Evolutionary conservation across 2,797 vertebrate genomes (phyloP).

Genomic region (Onychomys leucogaster): DNA sequence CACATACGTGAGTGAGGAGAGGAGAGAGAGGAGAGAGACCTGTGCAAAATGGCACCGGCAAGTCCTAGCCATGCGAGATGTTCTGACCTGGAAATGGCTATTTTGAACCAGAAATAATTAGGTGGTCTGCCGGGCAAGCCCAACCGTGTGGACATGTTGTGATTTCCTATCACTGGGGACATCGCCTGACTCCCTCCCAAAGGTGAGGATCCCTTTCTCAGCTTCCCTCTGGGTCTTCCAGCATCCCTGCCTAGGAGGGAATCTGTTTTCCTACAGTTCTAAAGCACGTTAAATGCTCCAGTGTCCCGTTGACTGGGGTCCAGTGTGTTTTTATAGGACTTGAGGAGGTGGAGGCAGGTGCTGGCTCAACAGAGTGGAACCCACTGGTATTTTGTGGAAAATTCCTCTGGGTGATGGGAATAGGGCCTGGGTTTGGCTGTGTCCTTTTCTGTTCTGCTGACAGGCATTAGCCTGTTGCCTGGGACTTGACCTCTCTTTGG

Average conservation of each 20-base stretch:
- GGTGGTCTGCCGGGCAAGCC: too few relatives aligned
- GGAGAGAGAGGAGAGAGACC: too few relatives aligned
- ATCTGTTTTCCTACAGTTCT: rapidly evolving
- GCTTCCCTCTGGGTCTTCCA: too few relatives aligned
- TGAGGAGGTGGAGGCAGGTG: neutral
- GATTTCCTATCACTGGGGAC: too few relatives aligned
- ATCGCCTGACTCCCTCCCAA: neutral
- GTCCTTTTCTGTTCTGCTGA: neutral
- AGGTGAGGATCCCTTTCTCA: neutral
- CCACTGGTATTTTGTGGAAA: rapidly evolving
- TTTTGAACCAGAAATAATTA: too few relatives aligned
- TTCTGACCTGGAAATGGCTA: too few relatives aligned
- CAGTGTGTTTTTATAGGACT: neutral
- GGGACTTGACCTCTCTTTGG: rapidly evolving
- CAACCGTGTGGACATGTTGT: too few relatives aligned
- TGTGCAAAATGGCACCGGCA: too few relatives aligned
- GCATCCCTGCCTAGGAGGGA: neutral
- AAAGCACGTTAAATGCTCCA: rapidly evolving
- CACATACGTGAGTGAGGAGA: too few relatives aligned
- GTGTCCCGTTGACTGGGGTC: neutral
- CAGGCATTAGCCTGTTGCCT: rapidly evolving
- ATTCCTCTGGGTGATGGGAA: neutral
- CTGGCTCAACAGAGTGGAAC: neutral
- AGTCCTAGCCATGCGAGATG: too few relatives aligned
- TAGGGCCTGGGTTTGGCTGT: neutral